Evolutionary conservation across 2,113 vertebrate species (phyloP).

Genomic region (Poecilia latipinna): DNA sequence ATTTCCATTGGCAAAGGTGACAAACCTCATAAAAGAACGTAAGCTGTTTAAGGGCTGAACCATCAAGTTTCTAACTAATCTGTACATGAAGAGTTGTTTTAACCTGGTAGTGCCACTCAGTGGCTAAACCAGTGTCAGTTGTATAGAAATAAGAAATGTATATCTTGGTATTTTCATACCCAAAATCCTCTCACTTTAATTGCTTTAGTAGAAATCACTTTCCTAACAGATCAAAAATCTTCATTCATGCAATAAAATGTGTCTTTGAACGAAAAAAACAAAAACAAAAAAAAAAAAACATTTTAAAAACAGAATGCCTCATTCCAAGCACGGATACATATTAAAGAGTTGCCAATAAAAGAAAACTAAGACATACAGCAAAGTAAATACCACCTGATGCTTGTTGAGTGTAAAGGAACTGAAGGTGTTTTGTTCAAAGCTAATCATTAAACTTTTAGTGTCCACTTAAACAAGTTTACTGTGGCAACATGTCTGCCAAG

Average conservation of each 20-base stretch:
- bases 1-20: conserved; percentile 17
- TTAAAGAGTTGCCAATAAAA: not conserved
- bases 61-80: conserved; percentile 23
- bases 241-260: not conserved
- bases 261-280: not conserved
- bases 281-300: not conserved
- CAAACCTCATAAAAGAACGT: conserved; percentile 21
- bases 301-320: too few relatives aligned
- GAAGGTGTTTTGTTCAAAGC: conserved; percentile 57
- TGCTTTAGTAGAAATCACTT: not conserved
- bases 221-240: too few relatives aligned
- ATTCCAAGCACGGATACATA: too few relatives aligned
- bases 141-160: not conserved
- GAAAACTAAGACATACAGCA: conserved; percentile 14
- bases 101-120: conserved; percentile 39
- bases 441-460: conserved; percentile 62
- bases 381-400: not conserved
- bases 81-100: not conserved
- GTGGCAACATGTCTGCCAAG: conserved; percentile 50
- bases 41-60: conserved; percentile 41
- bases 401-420: conserved; percentile 33
- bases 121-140: conserved; percentile 8
- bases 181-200: not conserved
- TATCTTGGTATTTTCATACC: not conserved
- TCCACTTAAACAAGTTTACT: conserved; percentile 69